Evolutionary conservation across 92 coral and sea anemone genomes (phyloP), one percentile per base, ranked within the genome.

Genomic region (Porites evermanni): DNA sequence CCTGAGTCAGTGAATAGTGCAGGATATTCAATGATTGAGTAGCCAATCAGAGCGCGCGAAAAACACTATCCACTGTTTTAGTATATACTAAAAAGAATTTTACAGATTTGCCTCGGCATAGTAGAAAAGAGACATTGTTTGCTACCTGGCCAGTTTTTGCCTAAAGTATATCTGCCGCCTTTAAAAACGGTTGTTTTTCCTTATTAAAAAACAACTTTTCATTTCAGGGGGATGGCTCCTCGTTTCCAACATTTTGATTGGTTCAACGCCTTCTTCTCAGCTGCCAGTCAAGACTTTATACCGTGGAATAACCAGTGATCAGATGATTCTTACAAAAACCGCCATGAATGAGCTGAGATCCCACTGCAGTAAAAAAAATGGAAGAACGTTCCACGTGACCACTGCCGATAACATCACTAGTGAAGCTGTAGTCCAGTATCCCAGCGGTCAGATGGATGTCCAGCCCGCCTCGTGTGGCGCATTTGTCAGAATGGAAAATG

Each of bases 401-500:
- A 87, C 87, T 7, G 74, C 53, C n/a, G 56, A 50, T 7, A 87
- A 80, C 67, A 73, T 75, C 12, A 14, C 86, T 24, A 87, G 89
- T 18, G 82, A 29, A 16, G 87, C 87, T 59, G 81, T 81, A 7
- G 75, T 80, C 58, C 59, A 24, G 74, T 87, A 47, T 63, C 68
- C 79, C 70, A 87, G 79, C 19, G 77, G 80, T 18, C 81, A 63
- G 63, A 79, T 86, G 9, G 70, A 77, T 60, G 67, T 60, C 13
- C 63, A 68, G 16, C 86, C 90, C 3, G 58, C 26, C 53, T 67
- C 80, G 9, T 87, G 90, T 73, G 90, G 90, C 26, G 80, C 90
- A 2, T 87, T 63, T 65, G 56, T 64, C 7, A 54, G 52, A 56
- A 77, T 74, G 59, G 51, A 67, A 2, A 64, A 76, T 23, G 90